These are phyloP conservation scores for Spatula versicolor DNA, from an alignment of 2,797 vertebrate species.

Conservation along the genomic window DNA sequence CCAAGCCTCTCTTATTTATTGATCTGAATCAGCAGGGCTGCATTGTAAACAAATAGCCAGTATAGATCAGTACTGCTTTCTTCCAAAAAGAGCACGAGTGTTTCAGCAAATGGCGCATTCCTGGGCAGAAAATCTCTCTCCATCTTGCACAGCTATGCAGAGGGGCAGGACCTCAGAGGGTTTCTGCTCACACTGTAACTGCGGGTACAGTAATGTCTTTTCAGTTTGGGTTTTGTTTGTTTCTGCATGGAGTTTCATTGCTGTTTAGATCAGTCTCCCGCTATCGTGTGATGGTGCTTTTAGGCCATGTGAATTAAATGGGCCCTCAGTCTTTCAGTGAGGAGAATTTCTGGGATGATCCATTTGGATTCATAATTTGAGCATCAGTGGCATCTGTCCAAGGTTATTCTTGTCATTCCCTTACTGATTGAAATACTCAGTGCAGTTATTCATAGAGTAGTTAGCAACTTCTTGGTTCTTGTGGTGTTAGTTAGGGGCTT, in stretches of 20 bases:
- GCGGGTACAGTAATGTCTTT: neutral
- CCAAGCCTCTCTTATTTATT: neutral
- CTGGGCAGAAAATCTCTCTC: neutral
- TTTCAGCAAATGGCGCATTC: neutral
- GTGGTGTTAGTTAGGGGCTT: slow-evolving; percentile 43
- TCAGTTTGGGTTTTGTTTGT: neutral
- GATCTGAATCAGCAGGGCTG: neutral
- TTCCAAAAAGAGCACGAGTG: neutral
- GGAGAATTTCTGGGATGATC: neutral
- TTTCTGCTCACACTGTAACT: fast-evolving
- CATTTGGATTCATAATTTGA: fast-evolving
- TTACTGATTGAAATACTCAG: neutral
- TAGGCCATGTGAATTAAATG: fast-evolving
- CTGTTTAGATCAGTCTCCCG: neutral
- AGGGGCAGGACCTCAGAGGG: neutral
- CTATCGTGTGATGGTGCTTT: neutral
- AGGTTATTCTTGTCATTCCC: neutral
- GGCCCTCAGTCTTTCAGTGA: neutral
- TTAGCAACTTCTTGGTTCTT: slow-evolving; percentile 29
- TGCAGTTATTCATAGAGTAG: slow-evolving; percentile 18
- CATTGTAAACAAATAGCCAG: neutral
- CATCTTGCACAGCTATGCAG: fast-evolving
- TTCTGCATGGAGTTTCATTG: neutral
- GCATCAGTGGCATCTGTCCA: neutral
- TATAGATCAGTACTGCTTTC: neutral